Base-by-base conservation (phyloP, 2,888 invertebrate genomes). In the Eupithecia insigniata region DNA sequence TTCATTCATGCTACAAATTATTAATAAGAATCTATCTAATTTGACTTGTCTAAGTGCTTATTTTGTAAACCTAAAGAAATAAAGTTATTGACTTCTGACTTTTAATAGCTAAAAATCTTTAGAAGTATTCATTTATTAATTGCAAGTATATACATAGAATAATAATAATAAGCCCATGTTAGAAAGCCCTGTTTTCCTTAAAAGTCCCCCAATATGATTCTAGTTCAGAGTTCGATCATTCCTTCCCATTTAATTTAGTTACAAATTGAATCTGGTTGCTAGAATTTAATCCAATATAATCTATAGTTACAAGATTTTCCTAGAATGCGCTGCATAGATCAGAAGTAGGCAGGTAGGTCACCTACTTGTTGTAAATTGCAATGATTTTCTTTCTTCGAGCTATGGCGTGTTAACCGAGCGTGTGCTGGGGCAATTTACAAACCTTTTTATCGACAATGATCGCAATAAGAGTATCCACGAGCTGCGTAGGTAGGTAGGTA, bases 351-450 rank as follows among this genome's bases (percentile, higher is more conserved):
- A 67, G 46, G 66, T 69, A 72, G 67, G 67, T 70, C 55, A 74
- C 62, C 67, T 74, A 75, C 61, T 70, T 77, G 64, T 67, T 71
- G 75, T 71, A 55, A 61, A 71, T 62, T 62, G 71, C 66, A 69
- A 70, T 70, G 72, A 51, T 71, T 76, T 78, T 74, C 72, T 75
- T 78, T 74, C 75, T 66, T 70, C 69, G 28, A 43, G 61, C 73
- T 76, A 71, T 77, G 78, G 82, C 80, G 84, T 81, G 79, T 78
- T 72, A 72, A 75, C 77, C 78, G 79, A 82, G 82, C 87, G 85
- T 86, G 87, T 72, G 72, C 68, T 69, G 65, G 36, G 69, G 74
- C 77, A 78, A 81, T 87, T 83, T 83, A 78, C 75, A 80, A 77
- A 74, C 70, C 73, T 78, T 78, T 77, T 74, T 78, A 61, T 70